Base-by-base conservation (phyloP, 2,888 invertebrate species). In the Drosophila pseudotalamancana region DNA sequence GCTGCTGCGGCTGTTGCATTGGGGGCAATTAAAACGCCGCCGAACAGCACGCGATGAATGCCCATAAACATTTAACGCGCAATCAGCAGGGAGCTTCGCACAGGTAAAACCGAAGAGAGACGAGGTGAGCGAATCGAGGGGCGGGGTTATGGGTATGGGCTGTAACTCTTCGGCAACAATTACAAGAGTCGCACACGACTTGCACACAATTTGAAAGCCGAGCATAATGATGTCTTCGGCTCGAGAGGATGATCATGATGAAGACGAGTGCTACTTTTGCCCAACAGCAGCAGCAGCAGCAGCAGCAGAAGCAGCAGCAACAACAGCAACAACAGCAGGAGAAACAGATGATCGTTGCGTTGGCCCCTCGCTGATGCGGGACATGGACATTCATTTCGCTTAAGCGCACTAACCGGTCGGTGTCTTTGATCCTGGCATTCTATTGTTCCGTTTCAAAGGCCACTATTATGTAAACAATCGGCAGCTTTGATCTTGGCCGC, bases 391-490 rank as follows among this genome's bases (percentile, higher is more conserved):
- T 76, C 77, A 83, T 86, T 86, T 86, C 68, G 87, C 77, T 86
- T 81, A 83, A 81, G 81, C 86, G 81, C 74, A 79, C 80, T 74
- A 74, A 73, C 74, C 78, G 87, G 85, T 78, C 87, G 87, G 85
- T 81, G 74, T 87, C 89, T 91, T 91, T 91, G 90, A 91, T 91
- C 91, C 91, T 89, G 89, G 83, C 90, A 89, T 90, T 91, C 91
- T 91, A 91, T 91, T 93, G 93, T 92, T 91, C 90, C 90, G 90
- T 91, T 91, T 92, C 93, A 93, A 92, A 93, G 93, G 93, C 93
- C 93, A 93, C 93, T 93, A 94, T 94, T 94, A 94, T 94, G 94
- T 94, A 94, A 94, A 94, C 94, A 94, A 93, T 93, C 92, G 92
- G 92, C 91, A 88, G 92, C 92, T 94, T 94, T 94, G 93, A 93